Evolutionary conservation across 2,113 vertebrate genomes (phyloP).

Genomic region (Falco punctatus): DNA sequence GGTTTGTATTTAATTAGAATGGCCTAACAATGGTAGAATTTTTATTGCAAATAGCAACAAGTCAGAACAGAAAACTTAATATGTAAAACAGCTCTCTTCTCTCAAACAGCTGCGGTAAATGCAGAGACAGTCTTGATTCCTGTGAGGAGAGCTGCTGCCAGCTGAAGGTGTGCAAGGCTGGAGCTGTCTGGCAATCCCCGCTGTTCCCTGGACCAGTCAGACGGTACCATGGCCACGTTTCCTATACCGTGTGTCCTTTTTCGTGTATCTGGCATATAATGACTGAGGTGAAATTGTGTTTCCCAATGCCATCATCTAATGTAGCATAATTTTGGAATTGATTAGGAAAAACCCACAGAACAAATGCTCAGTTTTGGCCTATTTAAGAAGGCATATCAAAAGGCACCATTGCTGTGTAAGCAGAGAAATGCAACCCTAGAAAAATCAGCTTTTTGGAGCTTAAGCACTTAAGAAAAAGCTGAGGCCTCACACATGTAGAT

Average conservation of each 20-base stretch:
- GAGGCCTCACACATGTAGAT: accelerated
- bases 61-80: accelerated
- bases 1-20: not conserved
- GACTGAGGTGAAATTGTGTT: not conserved
- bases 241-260: accelerated
- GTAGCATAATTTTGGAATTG: not conserved
- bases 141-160: not conserved
- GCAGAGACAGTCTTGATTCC: not conserved
- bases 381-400: not conserved
- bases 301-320: not conserved
- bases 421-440: not conserved
- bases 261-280: not conserved
- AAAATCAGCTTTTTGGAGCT: not conserved
- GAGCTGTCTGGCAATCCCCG: accelerated
- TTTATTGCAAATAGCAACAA: not conserved
- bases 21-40: not conserved
- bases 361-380: not conserved
- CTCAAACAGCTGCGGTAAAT: no score
- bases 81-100: not conserved
- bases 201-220: not conserved
- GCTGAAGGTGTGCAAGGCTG: not conserved
- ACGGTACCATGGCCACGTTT: accelerated
- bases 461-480: not conserved
- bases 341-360: not conserved
- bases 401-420: not conserved